Percentiles rank a stretch among this genome's conserved stretches.
Conservation (phyloP, 1,140 invertebrate species). For the Capitella teleta region DNA sequence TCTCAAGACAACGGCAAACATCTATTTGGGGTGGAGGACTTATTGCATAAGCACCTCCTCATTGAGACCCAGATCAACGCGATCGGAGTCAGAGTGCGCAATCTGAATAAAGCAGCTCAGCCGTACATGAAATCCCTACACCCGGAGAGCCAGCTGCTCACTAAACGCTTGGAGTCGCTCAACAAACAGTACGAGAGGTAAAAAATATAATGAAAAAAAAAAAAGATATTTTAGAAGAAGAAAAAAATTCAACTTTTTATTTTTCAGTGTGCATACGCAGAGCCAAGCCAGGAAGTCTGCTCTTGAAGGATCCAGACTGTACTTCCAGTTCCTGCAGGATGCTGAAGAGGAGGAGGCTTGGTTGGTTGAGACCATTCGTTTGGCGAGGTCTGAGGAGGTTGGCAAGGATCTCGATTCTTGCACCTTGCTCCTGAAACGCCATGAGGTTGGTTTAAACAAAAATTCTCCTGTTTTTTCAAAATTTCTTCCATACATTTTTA, state of each 20-base stretch:
- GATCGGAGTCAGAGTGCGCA: conserved; percentile 47
- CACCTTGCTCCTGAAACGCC: conserved; percentile 81
- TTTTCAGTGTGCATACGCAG: not conserved
- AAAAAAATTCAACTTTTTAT: too few relatives aligned
- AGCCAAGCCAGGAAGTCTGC: conserved; percentile 60
- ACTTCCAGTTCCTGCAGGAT: conserved; percentile 93
- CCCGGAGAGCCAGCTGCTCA: conserved; percentile 54
- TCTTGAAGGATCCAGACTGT: conserved; percentile 80
- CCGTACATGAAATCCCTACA: conserved; percentile 41
- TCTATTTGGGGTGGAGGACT: conserved; percentile 81
- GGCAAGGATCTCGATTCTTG: conserved; percentile 86
- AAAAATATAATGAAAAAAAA: too few relatives aligned
- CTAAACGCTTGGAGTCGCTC: conserved; percentile 57
- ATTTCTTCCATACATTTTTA: too few relatives aligned
- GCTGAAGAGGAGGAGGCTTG: conserved; percentile 96
- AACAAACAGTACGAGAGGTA: conserved; percentile 60
- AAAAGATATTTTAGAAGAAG: too few relatives aligned
- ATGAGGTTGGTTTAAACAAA: conserved; percentile 76
- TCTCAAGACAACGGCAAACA: conserved; percentile 80
- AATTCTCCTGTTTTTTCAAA: too few relatives aligned
- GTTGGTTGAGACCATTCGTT: conserved; percentile 92
- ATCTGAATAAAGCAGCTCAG: conserved; percentile 37
- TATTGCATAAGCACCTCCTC: conserved; percentile 82
- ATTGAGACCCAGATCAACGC: conserved; percentile 65
- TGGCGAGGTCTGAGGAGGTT: conserved; percentile 74